Evolutionary conservation across 2,888 invertebrate genomes (phyloP), one percentile per base, ranked within the genome.

Genomic region (Drosophila kuntzei): DNA sequence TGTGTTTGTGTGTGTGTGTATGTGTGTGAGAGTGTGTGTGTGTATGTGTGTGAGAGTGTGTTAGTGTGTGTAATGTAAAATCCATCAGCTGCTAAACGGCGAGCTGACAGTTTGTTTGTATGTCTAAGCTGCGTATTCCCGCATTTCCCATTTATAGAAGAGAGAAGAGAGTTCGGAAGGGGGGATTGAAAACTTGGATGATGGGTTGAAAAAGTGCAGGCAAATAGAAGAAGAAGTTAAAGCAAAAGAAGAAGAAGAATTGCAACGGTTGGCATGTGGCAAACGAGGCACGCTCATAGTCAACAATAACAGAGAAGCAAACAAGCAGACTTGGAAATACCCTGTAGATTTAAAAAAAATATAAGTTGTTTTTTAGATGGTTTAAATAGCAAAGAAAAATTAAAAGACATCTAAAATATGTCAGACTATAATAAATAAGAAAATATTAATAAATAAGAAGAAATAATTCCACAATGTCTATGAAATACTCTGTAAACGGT

Each of bases 21-120:
- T n/a, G 7, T n/a, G 22, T 29, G 18, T 44, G 39, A n/a, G n/a
- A n/a, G 12, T 62, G 16, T 61, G 41, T 36, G 8, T 51, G 27
- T 39, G 16, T 27, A 3, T 27, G 20, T 29, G 18, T 46, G 41
- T 59, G 25, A 58, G 25, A 44, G 32, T 49, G 32, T 39, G 43
- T 39, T 22, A 53, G 39, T 43, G 41, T 41, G 54, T 65, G 60
- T 81, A 86, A 76, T 88, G 83, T 66, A 61, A 70, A 78, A 86
- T 86, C 68, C 88, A 85, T 88, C 88, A 88, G 73, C 71, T 64
- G 66, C 78, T 80, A 85, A 78, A 76, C 66, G 63, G 47, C 61
- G 55, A 63, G 64, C 79, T 86, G 85, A 88, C 85, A 85, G 85
- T 80, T 76, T 88, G 84, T 85, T 86, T 88, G 82, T 84, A 27